These are phyloP conservation scores for Glyphotaelius pellucidus DNA, from an alignment of 2,888 invertebrate genomes.

Conservation along the genomic window DNA sequence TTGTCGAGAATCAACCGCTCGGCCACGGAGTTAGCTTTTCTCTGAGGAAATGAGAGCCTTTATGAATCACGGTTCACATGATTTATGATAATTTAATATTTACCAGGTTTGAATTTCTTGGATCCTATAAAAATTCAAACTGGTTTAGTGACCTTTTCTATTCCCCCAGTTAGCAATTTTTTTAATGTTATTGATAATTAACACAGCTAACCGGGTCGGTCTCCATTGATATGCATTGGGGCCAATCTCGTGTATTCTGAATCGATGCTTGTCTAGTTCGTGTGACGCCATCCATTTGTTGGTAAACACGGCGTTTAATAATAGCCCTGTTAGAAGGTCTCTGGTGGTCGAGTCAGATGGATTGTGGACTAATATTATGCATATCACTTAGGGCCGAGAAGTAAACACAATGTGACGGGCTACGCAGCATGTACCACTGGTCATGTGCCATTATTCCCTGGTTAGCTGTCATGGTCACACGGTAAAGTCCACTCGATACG, in stretches of 20 bases:
- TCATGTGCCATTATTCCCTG: not conserved
- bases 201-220: not conserved
- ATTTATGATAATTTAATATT: not conserved
- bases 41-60: not conserved
- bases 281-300: constrained; percentile 29
- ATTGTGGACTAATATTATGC: not conserved
- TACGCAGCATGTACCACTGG: not conserved
- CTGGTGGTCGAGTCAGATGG: not conserved
- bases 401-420: not conserved
- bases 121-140: not conserved
- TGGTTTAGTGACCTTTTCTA: not conserved
- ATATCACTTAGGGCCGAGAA: not conserved
- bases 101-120: not conserved
- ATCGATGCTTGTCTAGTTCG: not conserved
- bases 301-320: constrained; percentile 21
- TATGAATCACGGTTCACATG: not conserved
- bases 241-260: not conserved
- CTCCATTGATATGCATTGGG: not conserved
- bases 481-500: not conserved
- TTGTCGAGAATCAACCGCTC: too few relatives aligned
- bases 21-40: not conserved
- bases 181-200: not conserved
- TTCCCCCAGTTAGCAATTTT: not conserved
- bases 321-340: constrained; percentile 12
- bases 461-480: not conserved